A percentile compares a stretch with the other conserved stretches of the same genome.
Evolutionary conservation across 2,797 vertebrate species (phyloP).

Genomic region (Sebastes cheni): DNA sequence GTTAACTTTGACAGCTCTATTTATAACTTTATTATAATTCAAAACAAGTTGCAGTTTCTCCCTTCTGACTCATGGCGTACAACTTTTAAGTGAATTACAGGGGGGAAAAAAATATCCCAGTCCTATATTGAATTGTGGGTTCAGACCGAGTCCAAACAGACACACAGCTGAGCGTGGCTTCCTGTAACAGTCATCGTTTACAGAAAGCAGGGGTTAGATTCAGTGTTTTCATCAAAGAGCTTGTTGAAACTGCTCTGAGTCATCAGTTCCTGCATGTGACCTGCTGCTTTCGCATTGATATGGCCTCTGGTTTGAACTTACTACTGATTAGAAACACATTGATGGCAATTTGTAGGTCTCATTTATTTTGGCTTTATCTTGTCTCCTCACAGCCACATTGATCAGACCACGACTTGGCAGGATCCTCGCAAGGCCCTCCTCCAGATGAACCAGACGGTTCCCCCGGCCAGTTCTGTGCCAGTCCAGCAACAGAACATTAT

Average conservation of each 20-base stretch:
- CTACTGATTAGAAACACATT: conserved; percentile 8
- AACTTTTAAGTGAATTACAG: neutral
- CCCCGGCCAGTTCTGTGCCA: conserved; percentile 87
- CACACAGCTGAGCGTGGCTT: conserved; percentile 20
- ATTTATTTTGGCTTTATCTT: neutral
- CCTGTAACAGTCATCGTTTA: conserved; percentile 46
- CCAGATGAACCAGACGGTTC: conserved; percentile 88
- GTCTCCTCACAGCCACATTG: conserved; percentile 88
- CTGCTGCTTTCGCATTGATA: neutral
- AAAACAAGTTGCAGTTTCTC: neutral
- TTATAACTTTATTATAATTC: neutral
- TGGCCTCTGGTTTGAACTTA: conserved; percentile 16
- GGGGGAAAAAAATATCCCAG: neutral
- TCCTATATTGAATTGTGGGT: conserved; percentile 1
- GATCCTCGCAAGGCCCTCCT: conserved; percentile 96
- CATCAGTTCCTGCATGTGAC: conserved; percentile 43
- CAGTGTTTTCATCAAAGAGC: conserved; percentile 30
- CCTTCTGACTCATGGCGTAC: neutral
- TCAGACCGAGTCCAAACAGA: conserved; percentile 1
- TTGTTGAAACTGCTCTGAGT: conserved; percentile 38
- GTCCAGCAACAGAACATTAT: conserved; percentile 92
- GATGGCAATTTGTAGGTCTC: neutral
- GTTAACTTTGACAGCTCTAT: too few species aligned
- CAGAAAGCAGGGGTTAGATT: conserved; percentile 32
- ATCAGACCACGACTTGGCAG: conserved; percentile 98